A percentile compares a stretch with the other conserved stretches of the same genome.
phyloP scores from a whole-genome alignment of 2,113 vertebrate genomes.

The Bagarius yarrelli region DNA sequence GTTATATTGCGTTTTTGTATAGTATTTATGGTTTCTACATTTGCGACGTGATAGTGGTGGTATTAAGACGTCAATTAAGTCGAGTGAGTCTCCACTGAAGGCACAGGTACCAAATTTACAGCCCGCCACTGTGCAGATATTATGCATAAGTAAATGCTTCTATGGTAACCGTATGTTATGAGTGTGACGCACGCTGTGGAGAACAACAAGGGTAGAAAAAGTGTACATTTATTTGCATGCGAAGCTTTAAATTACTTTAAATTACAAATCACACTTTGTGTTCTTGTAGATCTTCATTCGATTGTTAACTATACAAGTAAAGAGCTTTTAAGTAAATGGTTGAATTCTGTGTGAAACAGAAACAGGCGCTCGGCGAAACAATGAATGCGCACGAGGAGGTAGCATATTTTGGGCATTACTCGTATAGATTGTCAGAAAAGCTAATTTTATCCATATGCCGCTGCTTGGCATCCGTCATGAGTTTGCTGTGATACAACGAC shows the following conservation, averaged over 20 bases:
- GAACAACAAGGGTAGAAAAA: neutral
- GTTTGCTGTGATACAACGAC: neutral
- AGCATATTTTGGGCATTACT: neutral
- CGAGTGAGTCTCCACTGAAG: no score
- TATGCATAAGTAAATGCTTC: no score
- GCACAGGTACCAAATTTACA: no score
- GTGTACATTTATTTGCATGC: no score
- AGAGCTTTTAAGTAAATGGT: neutral
- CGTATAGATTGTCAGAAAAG: constrained; percentile 4
- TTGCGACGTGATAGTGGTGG: no score
- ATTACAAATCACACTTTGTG: neutral
- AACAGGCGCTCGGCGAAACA: neutral
- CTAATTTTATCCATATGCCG: constrained; percentile 15
- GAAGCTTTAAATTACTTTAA: neutral
- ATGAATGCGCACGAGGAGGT: neutral
- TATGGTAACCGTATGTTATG: no score
- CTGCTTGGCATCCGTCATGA: neutral
- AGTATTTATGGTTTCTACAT: no score
- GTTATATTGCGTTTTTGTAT: no score
- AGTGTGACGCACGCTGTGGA: no score
- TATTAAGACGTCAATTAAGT: no score
- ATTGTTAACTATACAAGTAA: neutral
- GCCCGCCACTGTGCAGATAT: no score
- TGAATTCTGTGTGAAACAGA: neutral
- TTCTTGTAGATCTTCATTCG: neutral